Conservation (phyloP, 64 coral and sea anemone genomes). For the Orbicella faveolata region DNA sequence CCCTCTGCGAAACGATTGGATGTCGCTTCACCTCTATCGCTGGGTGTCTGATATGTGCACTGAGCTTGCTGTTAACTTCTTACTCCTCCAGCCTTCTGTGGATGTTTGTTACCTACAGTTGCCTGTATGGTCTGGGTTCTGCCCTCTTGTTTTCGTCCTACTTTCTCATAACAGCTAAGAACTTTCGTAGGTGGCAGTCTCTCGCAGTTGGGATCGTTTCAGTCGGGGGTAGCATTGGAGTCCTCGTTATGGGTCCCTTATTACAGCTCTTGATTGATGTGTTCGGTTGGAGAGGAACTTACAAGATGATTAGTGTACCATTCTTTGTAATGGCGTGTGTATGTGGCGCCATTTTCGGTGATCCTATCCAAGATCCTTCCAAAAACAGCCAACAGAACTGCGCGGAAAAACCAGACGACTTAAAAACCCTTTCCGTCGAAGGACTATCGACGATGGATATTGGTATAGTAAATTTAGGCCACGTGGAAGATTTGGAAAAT, state of each 20-base stretch:
- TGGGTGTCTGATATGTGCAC: conserved; percentile 17
- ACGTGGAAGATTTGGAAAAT: background rate
- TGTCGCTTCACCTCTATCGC: conserved; percentile 16
- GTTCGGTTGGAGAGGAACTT: background rate
- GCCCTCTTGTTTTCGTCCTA: conserved; percentile 5
- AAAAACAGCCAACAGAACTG: background rate
- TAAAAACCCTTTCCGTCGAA: too few relatives aligned
- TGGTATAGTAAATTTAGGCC: background rate
- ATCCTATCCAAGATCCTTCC: background rate
- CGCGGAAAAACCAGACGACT: background rate
- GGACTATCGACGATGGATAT: background rate
- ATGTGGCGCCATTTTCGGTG: background rate
- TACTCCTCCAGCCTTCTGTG: background rate
- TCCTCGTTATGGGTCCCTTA: background rate
- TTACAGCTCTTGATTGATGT: conserved; percentile 8
- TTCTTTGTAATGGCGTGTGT: background rate
- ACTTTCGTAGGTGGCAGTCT: conserved; percentile 15
- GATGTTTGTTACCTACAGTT: conserved; percentile 32
- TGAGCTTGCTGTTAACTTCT: conserved; percentile 9
- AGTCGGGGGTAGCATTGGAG: conserved; percentile 8
- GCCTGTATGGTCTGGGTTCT: conserved; percentile 14
- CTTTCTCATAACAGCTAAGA: conserved; percentile 9
- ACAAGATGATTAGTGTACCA: background rate
- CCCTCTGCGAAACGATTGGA: conserved; percentile 2
- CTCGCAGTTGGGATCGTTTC: conserved; percentile 29